A percentile compares a stretch with the other conserved stretches of the same genome.
These are phyloP conservation scores for Nipponacmea schrenckii DNA, from an alignment of 2,888 invertebrate species.

Conservation along the genomic window DNA sequence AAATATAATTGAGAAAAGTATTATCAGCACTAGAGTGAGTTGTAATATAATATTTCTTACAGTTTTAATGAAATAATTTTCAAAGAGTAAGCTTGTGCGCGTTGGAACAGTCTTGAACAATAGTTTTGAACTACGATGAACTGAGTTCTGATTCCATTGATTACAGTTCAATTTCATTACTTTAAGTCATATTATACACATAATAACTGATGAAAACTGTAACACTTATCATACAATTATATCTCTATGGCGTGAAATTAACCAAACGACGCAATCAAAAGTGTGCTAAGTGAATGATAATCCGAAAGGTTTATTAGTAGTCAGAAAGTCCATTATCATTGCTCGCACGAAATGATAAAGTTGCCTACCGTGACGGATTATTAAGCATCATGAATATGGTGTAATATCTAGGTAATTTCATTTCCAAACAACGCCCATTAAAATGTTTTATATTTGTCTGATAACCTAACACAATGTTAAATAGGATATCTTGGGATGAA, in stretches of 20 bases:
- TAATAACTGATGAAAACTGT: no score
- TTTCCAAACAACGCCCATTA: conserved; percentile 6
- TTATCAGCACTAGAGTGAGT: no score
- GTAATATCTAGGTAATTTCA: conserved; percentile 7
- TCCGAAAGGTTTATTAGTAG: not conserved
- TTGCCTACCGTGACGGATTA: not conserved
- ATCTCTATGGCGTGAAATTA: not conserved
- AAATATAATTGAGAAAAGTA: no score
- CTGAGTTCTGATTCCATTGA: no score
- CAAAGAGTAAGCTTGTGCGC: no score
- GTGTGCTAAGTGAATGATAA: not conserved
- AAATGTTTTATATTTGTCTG: not conserved
- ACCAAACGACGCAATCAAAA: not conserved
- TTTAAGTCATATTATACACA: no score
- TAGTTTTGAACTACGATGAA: no score
- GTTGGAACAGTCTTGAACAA: no score
- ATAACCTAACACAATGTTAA: not conserved
- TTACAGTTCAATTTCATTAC: no score
- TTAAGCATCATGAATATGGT: not conserved
- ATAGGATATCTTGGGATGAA: not conserved
- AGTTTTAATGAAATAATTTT: no score
- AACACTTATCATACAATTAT: conserved; percentile 1
- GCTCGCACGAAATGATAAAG: not conserved
- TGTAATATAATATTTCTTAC: no score
- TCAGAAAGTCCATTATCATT: not conserved